Evolutionary conservation across 92 coral and sea anemone species (phyloP).

Genomic region (Epizoanthus illoricatus): DNA sequence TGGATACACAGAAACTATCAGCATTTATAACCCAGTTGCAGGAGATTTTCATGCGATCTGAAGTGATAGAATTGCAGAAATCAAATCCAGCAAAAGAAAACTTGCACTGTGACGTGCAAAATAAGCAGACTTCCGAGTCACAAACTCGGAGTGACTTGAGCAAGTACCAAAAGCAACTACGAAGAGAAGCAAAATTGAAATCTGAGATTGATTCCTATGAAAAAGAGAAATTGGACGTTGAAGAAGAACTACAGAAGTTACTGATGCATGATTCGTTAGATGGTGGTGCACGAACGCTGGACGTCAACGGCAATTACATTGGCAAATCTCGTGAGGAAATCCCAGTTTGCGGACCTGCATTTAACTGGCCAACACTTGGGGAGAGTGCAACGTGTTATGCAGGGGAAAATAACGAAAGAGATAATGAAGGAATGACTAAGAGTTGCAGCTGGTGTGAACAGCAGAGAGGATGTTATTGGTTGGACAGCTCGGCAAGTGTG

Average conservation of each 20-base stretch:
- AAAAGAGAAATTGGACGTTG: conserved; percentile 2
- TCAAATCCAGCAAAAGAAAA: background rate
- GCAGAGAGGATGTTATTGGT: background rate
- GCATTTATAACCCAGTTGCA: conserved; percentile 8
- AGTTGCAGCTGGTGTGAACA: background rate
- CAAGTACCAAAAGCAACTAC: background rate
- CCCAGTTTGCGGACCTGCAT: background rate
- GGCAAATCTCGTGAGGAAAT: background rate
- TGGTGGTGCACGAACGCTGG: background rate
- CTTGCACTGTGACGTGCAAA: background rate
- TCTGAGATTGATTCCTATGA: conserved; percentile 12
- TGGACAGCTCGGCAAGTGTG: background rate
- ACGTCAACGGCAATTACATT: background rate
- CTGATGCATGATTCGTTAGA: background rate
- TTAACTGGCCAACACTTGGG: background rate
- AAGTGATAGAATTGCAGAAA: background rate
- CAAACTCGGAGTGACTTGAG: background rate
- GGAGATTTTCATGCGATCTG: background rate
- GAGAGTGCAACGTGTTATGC: no score
- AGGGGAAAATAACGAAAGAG: no score
- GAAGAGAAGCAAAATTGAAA: conserved; percentile 1
- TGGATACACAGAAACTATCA: background rate
- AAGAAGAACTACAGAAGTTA: background rate
- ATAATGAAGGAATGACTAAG: background rate
- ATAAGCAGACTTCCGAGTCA: background rate